Evolutionary conservation across 2,888 invertebrate species (phyloP).

Genomic region (Cylloceria caligata): DNA sequence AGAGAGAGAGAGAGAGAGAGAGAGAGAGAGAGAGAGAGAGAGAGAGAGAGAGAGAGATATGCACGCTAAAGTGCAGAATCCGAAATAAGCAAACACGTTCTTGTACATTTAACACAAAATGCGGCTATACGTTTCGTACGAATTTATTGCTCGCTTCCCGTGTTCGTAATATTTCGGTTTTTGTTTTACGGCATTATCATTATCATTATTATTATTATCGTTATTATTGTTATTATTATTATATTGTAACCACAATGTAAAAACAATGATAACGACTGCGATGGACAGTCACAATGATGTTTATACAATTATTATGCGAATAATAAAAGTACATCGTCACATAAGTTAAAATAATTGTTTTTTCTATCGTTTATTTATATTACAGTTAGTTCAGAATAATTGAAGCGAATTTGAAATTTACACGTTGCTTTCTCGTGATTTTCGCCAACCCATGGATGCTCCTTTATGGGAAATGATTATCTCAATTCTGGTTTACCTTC

Average conservation of each 20-base stretch:
- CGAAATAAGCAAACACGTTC: neutral
- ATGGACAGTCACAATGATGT: neutral
- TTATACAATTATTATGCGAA: slow-evolving; percentile 2
- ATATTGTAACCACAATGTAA: neutral
- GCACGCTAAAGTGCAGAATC: neutral
- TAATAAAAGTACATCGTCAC: neutral
- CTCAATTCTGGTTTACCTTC: too few species aligned
- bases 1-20: too few species aligned
- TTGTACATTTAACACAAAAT: slow-evolving; percentile 3
- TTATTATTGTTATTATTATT: neutral
- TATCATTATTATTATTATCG: slow-evolving; percentile 24
- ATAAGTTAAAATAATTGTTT: neutral
- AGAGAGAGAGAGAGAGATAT: too few species aligned
- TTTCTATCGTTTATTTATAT: neutral
- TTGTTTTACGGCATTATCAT: slow-evolving; percentile 35
- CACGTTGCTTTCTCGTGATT: too few species aligned
- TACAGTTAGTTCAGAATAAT: neutral
- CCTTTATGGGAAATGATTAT: too few species aligned
- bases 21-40: too few species aligned
- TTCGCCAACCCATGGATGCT: too few species aligned
- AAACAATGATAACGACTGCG: neutral
- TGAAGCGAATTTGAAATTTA: neutral
- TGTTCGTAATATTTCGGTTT: slow-evolving; percentile 6
- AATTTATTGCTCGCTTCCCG: too few species aligned
- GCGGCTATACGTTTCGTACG: neutral